Conservation (phyloP, 2,888 invertebrate genomes). For the Stomorhina lunata region DNA sequence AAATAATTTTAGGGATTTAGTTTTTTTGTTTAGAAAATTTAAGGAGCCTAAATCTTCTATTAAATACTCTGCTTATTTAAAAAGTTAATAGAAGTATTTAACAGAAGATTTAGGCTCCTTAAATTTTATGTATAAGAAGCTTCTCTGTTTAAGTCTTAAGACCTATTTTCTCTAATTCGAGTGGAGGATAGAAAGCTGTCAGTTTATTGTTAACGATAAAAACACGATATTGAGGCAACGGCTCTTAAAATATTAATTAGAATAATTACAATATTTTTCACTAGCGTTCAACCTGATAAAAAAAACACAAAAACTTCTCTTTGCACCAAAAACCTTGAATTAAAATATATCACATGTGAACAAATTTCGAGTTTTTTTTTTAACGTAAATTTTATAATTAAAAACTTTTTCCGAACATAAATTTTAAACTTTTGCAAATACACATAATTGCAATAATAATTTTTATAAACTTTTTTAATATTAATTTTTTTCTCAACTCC, state of each 20-base stretch:
- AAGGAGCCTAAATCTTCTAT: no score
- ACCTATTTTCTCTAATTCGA: no score
- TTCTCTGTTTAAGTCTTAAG: no score
- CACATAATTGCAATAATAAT: slow-evolving; percentile 72
- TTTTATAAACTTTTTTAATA: slow-evolving; percentile 43
- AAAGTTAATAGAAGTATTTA: no score
- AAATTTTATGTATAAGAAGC: no score
- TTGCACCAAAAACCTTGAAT: slow-evolving; percentile 37
- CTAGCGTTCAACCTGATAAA: not conserved
- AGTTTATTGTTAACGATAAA: no score
- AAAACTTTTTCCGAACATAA: slow-evolving; percentile 61
- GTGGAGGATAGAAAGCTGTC: no score
- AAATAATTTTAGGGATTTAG: no score
- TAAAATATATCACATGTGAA: slow-evolving; percentile 31
- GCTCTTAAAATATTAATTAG: not conserved
- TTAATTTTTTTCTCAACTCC: slow-evolving; percentile 39
- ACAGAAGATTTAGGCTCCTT: no score
- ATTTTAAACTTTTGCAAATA: slow-evolving; percentile 57
- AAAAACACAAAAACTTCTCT: not conserved
- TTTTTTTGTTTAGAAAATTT: no score
- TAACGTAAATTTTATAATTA: slow-evolving; percentile 49
- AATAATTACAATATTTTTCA: slow-evolving; percentile 3
- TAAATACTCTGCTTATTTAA: no score
- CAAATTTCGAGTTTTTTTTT: not conserved
- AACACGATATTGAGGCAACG: no score